Conservation (phyloP, 92 coral and sea anemone genomes). For the Zoanthus sociatus region DNA sequence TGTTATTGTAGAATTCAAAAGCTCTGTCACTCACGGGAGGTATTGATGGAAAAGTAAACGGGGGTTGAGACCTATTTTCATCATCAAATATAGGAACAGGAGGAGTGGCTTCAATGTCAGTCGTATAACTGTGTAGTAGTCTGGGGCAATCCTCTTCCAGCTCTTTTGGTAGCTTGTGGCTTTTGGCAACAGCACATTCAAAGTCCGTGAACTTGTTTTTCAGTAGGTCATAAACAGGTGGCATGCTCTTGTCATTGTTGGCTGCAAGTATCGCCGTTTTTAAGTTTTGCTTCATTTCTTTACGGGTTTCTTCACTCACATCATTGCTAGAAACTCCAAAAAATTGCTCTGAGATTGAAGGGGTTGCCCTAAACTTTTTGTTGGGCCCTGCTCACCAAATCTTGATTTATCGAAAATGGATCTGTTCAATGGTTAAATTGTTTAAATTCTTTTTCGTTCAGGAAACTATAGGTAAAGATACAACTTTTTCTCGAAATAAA, state of each 20-base stretch:
- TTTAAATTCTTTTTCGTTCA: not conserved
- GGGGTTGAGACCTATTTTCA: conserved; percentile 43
- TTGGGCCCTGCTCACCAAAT: conserved; percentile 45
- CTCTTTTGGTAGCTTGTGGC: conserved; percentile 39
- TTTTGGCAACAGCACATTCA: conserved; percentile 16
- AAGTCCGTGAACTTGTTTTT: conserved; percentile 7
- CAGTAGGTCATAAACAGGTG: conserved; percentile 49
- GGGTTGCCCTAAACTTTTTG: conserved; percentile 43
- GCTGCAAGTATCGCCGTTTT: conserved; percentile 54
- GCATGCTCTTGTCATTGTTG: conserved; percentile 52
- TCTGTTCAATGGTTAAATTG: conserved; percentile 39
- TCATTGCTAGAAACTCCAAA: conserved; percentile 30
- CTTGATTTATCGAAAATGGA: conserved; percentile 48
- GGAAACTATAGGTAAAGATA: not conserved
- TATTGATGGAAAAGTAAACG: conserved; percentile 33
- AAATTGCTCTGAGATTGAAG: not conserved
- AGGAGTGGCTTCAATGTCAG: conserved; percentile 49
- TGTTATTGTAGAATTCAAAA: conserved; percentile 31
- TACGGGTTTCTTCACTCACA: conserved; percentile 8
- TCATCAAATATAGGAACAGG: conserved; percentile 37
- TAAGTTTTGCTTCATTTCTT: conserved; percentile 40
- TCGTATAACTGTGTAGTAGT: conserved; percentile 26
- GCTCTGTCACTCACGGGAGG: conserved; percentile 41
- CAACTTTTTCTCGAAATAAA: conserved; percentile 45
- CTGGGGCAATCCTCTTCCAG: conserved; percentile 35